Evolutionary conservation across 2,113 vertebrate species (phyloP).

Genomic region (Acanthisitta chloris): DNA sequence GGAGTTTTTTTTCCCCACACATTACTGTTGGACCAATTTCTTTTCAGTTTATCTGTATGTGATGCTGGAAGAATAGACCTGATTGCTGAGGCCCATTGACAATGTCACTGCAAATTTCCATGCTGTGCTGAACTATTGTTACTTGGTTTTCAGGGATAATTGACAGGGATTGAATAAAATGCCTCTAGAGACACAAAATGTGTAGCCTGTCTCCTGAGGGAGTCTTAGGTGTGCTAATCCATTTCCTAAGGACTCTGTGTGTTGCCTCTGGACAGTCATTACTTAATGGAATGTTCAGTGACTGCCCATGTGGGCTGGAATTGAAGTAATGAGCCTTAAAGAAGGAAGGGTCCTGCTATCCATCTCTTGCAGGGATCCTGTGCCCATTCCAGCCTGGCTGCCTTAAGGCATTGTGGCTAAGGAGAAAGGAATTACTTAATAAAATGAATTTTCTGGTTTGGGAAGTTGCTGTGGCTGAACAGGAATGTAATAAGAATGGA

Average conservation of each 20-base stretch:
- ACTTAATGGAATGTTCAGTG: not conserved
- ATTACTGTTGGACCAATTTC: not conserved
- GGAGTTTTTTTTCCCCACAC: accelerated
- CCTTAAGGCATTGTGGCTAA: not conserved
- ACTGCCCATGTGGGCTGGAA: not conserved
- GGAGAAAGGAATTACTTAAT: not conserved
- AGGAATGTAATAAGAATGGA: not conserved
- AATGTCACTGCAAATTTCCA: not conserved
- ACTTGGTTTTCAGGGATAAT: not conserved
- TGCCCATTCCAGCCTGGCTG: not conserved
- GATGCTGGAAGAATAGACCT: not conserved
- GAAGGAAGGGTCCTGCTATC: not conserved
- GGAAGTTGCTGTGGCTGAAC: not conserved
- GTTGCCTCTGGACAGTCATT: not conserved
- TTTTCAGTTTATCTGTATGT: not conserved
- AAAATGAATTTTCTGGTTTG: not conserved
- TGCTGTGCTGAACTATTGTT: not conserved
- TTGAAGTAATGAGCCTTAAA: not conserved
- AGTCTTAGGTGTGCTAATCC: not conserved
- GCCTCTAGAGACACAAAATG: not conserved
- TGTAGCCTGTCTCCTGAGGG: not conserved
- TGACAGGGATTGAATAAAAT: not conserved
- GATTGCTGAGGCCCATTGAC: not conserved
- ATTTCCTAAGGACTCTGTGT: not conserved
- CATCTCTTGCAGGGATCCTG: accelerated